Evolutionary conservation across 53 echinoderm and acorn worm genomes (phyloP).

Genomic region (Zoroaster sp.): DNA sequence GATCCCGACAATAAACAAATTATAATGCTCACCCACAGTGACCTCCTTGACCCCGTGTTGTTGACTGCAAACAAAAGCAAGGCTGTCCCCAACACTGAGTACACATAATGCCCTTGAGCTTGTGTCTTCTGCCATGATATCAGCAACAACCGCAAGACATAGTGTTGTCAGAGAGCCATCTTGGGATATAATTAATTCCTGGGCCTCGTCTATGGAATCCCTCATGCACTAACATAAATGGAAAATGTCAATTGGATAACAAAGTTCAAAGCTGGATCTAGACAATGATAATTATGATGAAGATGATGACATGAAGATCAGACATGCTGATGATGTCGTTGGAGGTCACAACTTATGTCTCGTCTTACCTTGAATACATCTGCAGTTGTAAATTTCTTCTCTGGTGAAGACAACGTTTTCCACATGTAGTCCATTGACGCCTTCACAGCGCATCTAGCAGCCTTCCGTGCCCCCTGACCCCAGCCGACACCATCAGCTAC

Average conservation of each 20-base stretch:
- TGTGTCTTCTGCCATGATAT: constrained; percentile 18
- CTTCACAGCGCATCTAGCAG: constrained; percentile 62
- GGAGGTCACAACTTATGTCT: too few relatives aligned
- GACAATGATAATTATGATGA: too few relatives aligned
- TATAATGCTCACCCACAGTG: constrained; percentile 59
- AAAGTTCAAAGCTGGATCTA: too few relatives aligned
- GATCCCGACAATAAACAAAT: too few relatives aligned
- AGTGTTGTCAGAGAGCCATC: constrained; percentile 61
- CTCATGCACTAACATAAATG: constrained; percentile 29
- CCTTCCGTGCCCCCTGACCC: constrained; percentile 52
- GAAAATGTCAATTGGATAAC: neutral
- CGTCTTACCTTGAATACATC: constrained; percentile 56
- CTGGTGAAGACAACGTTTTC: constrained; percentile 10
- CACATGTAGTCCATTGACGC: constrained; percentile 56
- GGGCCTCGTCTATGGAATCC: constrained; percentile 56
- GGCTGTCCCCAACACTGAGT: constrained; percentile 64
- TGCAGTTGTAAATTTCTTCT: constrained; percentile 9
- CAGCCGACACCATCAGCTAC: constrained; percentile 68
- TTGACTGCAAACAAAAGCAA: constrained; percentile 62
- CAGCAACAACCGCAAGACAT: constrained; percentile 51
- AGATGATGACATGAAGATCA: neutral
- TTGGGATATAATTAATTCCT: constrained; percentile 32
- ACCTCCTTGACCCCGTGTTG: constrained; percentile 59
- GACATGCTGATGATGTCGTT: too few relatives aligned
- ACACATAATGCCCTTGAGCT: constrained; percentile 38